A percentile compares a stretch with the other conserved stretches of the same genome.
Evolutionary conservation across 2,113 vertebrate genomes (phyloP).

Genomic region (Laterallus jamaicensis): DNA sequence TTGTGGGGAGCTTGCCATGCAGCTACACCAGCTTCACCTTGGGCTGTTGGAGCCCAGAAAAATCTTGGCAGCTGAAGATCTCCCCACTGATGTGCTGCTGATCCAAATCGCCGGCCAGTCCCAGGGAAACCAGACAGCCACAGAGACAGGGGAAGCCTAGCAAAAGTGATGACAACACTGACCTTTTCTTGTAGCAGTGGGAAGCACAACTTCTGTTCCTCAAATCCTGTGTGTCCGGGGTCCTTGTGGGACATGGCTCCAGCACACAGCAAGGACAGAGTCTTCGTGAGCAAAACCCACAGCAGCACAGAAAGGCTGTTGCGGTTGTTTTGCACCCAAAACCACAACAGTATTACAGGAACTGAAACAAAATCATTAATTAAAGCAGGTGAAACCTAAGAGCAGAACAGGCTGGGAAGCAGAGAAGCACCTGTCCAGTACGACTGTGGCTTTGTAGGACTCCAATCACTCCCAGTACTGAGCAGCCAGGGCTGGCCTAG

Average conservation of each 20-base stretch:
- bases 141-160: neutral
- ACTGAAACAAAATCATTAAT: neutral
- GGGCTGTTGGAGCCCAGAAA: accelerated
- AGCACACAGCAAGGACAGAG: neutral
- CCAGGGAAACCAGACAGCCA: neutral
- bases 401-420: neutral
- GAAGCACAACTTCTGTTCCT: neutral
- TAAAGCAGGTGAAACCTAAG: neutral
- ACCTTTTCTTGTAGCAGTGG: neutral
- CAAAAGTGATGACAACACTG: neutral
- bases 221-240: accelerated
- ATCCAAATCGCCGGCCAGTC: neutral
- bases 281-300: neutral
- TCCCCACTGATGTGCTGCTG: accelerated
- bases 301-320: neutral
- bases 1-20: neutral
- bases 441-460: neutral
- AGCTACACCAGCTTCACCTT: neutral
- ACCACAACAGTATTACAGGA: neutral
- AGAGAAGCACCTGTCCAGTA: neutral
- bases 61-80: neutral
- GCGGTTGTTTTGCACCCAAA: accelerated
- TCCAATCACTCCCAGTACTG: accelerated
- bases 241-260: neutral
- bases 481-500: neutral